A percentile compares a stretch with the other conserved stretches of the same genome.
These are phyloP conservation scores for Micromesistius poutassou DNA, from an alignment of 2,797 vertebrate species.

Conservation along the genomic window DNA sequence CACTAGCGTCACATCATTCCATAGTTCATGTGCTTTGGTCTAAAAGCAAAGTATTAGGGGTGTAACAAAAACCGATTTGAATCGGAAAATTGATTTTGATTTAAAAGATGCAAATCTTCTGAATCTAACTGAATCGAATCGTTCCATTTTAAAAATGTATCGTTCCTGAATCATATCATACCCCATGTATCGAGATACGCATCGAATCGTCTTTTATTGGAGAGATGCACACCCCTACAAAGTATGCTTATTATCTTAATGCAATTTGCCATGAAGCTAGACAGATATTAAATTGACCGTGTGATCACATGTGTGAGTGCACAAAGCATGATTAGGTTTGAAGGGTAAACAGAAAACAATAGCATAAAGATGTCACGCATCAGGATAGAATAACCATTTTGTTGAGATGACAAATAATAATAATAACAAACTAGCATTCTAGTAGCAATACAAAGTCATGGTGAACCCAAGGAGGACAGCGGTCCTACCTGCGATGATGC, in stretches of 20 bases:
- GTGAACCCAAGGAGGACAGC: background rate
- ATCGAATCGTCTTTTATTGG: no score
- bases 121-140: no score
- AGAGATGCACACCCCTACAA: no score
- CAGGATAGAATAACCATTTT: background rate
- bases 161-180: no score
- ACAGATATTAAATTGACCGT: background rate
- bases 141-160: no score
- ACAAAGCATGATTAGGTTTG: background rate
- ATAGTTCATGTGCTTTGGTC: background rate
- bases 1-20: background rate
- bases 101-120: no score
- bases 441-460: no score
- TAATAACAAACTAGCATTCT: no score
- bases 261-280: background rate
- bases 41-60: background rate
- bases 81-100: no score
- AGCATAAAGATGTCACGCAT: background rate
- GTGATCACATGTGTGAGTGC: background rate
- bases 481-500: slow-evolving; percentile 57
- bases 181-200: no score
- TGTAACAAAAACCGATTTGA: no score
- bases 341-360: background rate
- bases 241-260: background rate
- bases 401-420: background rate